Evolutionary conservation across 1,140 invertebrate genomes (phyloP).

Genomic region (Hesperophylax magnus): DNA sequence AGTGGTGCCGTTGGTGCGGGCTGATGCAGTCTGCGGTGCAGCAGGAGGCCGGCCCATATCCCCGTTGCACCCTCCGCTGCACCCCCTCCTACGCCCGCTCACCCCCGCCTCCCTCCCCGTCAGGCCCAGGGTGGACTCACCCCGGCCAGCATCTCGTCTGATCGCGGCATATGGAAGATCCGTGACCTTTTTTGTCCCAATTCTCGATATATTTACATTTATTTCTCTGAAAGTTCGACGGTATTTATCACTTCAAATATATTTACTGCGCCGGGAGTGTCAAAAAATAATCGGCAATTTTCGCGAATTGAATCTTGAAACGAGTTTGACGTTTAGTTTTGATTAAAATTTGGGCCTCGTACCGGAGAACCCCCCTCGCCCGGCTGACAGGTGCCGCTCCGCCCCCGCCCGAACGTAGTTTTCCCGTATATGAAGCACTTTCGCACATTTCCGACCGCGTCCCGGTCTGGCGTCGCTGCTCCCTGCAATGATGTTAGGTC

Average conservation of each 20-base stretch:
- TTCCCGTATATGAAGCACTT: constrained; percentile 23
- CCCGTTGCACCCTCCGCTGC: constrained; percentile 45
- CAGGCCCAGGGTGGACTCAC: constrained; percentile 22
- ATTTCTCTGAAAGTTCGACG: too few relatives aligned
- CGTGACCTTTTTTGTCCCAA: neutral
- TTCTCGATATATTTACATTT: too few relatives aligned
- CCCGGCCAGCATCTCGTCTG: neutral
- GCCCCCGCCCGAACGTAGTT: constrained; percentile 59
- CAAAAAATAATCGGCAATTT: neutral
- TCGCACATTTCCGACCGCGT: constrained; percentile 5
- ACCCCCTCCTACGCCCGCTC: constrained; percentile 10
- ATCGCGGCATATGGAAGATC: constrained; percentile 31
- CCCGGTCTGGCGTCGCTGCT: neutral
- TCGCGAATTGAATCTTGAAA: neutral
- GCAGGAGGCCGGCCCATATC: constrained; percentile 53
- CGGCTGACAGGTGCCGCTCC: constrained; percentile 13
- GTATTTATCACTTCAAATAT: too few relatives aligned
- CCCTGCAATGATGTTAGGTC: neutral
- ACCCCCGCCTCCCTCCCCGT: neutral
- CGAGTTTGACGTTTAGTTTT: too few relatives aligned
- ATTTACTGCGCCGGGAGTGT: neutral
- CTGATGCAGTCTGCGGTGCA: constrained; percentile 62
- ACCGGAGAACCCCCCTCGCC: neutral
- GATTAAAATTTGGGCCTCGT: neutral
- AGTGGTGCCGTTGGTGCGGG: constrained; percentile 63